A percentile compares a stretch with the other conserved stretches of the same genome.
These are phyloP conservation scores for Progne subis DNA, from an alignment of 2,113 vertebrate species.

Conservation along the genomic window DNA sequence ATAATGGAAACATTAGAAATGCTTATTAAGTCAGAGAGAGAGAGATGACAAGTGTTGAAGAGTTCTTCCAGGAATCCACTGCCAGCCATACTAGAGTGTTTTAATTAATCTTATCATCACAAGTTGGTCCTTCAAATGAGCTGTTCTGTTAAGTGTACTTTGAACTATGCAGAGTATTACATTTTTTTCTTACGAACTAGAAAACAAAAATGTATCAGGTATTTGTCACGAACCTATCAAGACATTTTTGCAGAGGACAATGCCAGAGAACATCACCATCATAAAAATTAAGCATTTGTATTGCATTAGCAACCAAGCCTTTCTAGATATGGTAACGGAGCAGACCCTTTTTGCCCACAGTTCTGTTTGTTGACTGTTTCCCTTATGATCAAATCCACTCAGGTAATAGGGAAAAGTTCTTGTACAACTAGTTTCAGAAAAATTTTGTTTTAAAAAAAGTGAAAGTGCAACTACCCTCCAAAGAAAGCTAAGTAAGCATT, in stretches of 20 bases:
- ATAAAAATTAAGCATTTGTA: not conserved
- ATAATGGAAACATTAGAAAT: not conserved
- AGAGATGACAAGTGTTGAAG: not conserved
- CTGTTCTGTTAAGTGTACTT: not conserved
- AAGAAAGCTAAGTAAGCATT: not conserved
- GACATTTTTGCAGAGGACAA: not conserved
- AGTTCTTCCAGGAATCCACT: not conserved
- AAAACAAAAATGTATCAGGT: not conserved
- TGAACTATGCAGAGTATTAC: not conserved
- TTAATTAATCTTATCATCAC: not conserved
- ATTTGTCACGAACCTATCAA: not conserved
- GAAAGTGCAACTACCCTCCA: not conserved
- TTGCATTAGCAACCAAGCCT: not conserved
- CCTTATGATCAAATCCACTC: accelerated
- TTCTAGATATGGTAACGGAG: not conserved
- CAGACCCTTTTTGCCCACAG: not conserved
- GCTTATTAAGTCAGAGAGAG: not conserved
- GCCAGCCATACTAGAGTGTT: not conserved
- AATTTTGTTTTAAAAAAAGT: not conserved
- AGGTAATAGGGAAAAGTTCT: not conserved
- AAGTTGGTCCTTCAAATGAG: not conserved
- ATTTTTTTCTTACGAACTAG: not conserved
- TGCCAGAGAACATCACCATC: not conserved
- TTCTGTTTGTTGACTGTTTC: not conserved
- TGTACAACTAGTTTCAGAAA: not conserved